Evolutionary conservation across 2,797 vertebrate genomes (phyloP), one percentile per base, ranked within the genome.

Genomic region (Pachyuromys duprasi): DNA sequence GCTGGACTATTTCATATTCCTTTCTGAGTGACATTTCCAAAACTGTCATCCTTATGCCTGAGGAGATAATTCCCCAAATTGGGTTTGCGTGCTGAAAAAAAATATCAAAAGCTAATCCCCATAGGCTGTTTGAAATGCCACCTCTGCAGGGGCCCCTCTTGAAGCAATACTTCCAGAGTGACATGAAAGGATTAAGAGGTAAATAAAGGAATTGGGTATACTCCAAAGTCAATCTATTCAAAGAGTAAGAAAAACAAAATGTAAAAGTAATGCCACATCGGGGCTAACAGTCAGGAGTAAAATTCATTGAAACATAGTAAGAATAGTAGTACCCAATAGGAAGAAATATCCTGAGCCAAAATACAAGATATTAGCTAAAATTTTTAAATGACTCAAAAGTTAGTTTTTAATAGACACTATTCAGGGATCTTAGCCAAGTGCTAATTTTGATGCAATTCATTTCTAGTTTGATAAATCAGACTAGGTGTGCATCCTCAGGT

Each of bases 31-130:
- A 96, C 97, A 97, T 97, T 98, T 97, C 96, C 31, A 33, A 92
- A 97, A 93, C 96, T 93, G 97, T 96, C 95, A 96, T 97, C 96
- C 94, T 95, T 97, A 96, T 96, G 97, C 97, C 97, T 98, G 94
- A 98, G 96, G 97, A 97, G 97, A 97, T 98, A 97, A 97, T 98
- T 97, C 82, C 90, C 82, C 92, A 97, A 98, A 98, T 96, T 97
- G 95, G 63, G 96, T 97, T 97, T 98, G 83, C 28, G 39, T 96
- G 94, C 86, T 94, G 83, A 53, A 78, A 93, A 90, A 93, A 90
- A 96, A 63, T 79, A 90, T 26, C n/a, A 57, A 96, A 95, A 95
- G 76, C 67, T 93, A 96, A 97, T 96, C 95, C 93, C 94, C 62
- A 93, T 81, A 93, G 96, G 93, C 96, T 95, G 93, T 57, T 96